Evolutionary conservation across 2,797 vertebrate species (phyloP).

Genomic region (Helostoma temminkii): DNA sequence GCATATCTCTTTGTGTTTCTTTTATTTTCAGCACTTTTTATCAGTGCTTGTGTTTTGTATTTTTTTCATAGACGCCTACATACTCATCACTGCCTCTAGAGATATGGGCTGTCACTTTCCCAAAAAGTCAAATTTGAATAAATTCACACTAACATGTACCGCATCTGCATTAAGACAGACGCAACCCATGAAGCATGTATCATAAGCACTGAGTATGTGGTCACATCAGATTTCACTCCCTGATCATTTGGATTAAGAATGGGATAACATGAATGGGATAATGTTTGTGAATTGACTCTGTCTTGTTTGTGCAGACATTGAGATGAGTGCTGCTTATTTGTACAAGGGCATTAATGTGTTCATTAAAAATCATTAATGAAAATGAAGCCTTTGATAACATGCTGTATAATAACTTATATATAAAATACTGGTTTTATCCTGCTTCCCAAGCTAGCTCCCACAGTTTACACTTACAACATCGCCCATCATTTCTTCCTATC

Average conservation of each 20-base stretch:
- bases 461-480: neutral
- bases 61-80: neutral
- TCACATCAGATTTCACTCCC: too few relatives aligned
- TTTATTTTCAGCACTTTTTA: conserved; percentile 21
- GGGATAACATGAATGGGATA: neutral
- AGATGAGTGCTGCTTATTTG: neutral
- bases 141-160: neutral
- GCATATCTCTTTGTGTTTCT: conserved; percentile 1
- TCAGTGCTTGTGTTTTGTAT: neutral
- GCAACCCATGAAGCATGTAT: neutral
- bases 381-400: neutral
- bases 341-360: neutral
- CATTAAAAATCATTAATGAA: neutral
- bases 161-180: neutral
- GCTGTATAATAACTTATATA: neutral
- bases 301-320: neutral
- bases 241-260: too few relatives aligned
- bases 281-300: neutral
- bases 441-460: neutral
- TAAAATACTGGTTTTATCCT: neutral
- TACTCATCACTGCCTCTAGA: conserved; percentile 2
- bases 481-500: neutral
- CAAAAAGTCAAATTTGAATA: neutral
- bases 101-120: neutral
- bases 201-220: neutral